Percentiles rank a stretch among this genome's conserved stretches.
These are phyloP conservation scores for Dryococelus australis DNA, from an alignment of 2,888 invertebrate species.

Conservation along the genomic window DNA sequence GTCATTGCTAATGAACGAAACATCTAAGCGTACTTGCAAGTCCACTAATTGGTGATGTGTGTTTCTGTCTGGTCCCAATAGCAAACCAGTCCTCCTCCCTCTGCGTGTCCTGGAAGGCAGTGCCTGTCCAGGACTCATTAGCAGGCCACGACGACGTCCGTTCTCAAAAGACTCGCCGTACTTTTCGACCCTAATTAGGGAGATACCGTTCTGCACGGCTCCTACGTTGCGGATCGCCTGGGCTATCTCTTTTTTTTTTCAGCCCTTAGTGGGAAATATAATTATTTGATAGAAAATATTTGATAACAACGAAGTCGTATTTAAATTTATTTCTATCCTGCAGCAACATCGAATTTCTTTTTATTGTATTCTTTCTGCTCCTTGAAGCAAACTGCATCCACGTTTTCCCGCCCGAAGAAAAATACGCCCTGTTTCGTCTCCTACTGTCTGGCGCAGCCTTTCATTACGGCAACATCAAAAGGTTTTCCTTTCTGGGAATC, in stretches of 20 bases:
- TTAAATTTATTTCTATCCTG: not conserved
- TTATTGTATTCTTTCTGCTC: not conserved
- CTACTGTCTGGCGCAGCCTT: not conserved
- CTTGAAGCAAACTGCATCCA: not conserved
- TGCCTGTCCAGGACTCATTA: not conserved
- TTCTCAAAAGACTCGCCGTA: not conserved
- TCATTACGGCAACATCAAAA: slow-evolving; percentile 2
- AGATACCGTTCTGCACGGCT: not conserved
- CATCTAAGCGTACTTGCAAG: too few species aligned
- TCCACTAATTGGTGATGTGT: not conserved
- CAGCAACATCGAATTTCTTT: not conserved
- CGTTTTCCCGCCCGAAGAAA: not conserved
- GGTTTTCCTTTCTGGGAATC: not conserved
- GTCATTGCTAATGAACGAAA: too few species aligned
- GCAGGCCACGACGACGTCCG: not conserved
- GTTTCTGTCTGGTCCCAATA: not conserved
- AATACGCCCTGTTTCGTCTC: not conserved
- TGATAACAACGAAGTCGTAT: not conserved
- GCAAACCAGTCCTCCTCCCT: too few species aligned
- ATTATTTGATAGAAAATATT: not conserved
- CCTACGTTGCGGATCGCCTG: not conserved
- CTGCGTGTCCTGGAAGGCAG: not conserved
- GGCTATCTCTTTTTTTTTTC: not conserved
- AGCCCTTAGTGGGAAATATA: not conserved
- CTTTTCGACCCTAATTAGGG: not conserved